Conservation (phyloP, 2,797 vertebrate genomes). For the Platyrinchus mystaceus region DNA sequence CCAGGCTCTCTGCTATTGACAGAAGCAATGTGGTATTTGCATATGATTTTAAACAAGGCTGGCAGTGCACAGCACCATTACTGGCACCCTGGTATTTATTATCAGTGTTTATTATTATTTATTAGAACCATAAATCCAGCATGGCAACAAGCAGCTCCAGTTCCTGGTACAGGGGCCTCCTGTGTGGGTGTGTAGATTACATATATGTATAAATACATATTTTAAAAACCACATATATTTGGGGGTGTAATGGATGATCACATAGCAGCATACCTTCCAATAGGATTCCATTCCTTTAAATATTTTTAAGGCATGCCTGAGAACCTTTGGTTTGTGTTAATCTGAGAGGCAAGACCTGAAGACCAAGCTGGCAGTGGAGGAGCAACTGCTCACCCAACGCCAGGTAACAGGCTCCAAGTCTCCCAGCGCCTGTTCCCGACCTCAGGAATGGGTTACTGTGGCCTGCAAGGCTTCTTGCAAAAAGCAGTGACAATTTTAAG, state of each 20-base stretch:
- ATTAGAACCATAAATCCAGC: not conserved
- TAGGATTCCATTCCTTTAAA: not conserved
- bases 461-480: not conserved
- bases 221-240: not conserved
- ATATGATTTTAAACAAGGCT: not conserved
- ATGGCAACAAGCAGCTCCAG: not conserved
- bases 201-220: not conserved
- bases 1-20: not conserved
- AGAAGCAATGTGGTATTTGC: not conserved
- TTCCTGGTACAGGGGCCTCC: not conserved
- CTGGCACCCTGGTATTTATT: not conserved
- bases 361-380: not conserved
- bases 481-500: accelerated
- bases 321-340: not conserved
- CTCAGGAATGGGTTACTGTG: accelerated
- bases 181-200: accelerated
- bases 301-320: not conserved
- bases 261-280: not conserved
- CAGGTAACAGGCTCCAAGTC: accelerated
- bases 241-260: not conserved
- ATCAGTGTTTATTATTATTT: not conserved
- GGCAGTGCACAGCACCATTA: not conserved
- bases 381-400: not conserved
- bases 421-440: accelerated
- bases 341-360: not conserved